These are phyloP conservation scores for Limnothrissa miodon DNA, from an alignment of 2,113 vertebrate species.

Conservation along the genomic window DNA sequence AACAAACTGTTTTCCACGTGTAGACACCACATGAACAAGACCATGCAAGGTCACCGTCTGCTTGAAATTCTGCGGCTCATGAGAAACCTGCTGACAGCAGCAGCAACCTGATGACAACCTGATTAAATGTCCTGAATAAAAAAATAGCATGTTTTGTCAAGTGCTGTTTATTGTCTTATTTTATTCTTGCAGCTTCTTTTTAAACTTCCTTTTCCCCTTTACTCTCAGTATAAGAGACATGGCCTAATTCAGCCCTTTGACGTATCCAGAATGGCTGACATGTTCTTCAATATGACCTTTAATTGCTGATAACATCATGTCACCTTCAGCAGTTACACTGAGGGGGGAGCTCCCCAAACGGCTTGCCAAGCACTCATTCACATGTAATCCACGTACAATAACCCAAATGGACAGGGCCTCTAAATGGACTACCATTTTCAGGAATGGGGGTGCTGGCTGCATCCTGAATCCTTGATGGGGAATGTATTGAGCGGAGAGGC, in stretches of 20 bases:
- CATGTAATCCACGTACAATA: background rate
- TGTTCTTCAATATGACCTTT: background rate
- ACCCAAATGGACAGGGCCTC: constrained; percentile 39
- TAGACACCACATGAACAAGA: background rate
- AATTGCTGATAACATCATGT: background rate
- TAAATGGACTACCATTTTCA: constrained; percentile 61
- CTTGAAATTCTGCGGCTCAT: background rate
- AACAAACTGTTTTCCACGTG: background rate
- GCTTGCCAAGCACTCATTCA: background rate
- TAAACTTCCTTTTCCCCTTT: background rate
- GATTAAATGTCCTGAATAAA: too few relatives aligned
- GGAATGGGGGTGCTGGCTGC: constrained; percentile 29
- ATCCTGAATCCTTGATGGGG: constrained; percentile 55
- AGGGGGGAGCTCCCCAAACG: background rate
- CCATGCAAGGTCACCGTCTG: background rate
- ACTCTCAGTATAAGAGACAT: background rate
- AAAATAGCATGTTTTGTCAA: background rate
- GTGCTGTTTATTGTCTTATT: background rate
- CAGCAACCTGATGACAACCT: background rate
- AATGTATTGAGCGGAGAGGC: constrained; percentile 51
- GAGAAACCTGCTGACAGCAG: background rate
- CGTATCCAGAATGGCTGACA: background rate
- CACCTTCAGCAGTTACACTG: background rate
- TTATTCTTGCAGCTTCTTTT: background rate
- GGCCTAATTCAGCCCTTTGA: background rate